A percentile compares a stretch with the other conserved stretches of the same genome.
These are phyloP conservation scores for Achroia grisella DNA, from an alignment of 1,140 invertebrate genomes.

Conservation along the genomic window DNA sequence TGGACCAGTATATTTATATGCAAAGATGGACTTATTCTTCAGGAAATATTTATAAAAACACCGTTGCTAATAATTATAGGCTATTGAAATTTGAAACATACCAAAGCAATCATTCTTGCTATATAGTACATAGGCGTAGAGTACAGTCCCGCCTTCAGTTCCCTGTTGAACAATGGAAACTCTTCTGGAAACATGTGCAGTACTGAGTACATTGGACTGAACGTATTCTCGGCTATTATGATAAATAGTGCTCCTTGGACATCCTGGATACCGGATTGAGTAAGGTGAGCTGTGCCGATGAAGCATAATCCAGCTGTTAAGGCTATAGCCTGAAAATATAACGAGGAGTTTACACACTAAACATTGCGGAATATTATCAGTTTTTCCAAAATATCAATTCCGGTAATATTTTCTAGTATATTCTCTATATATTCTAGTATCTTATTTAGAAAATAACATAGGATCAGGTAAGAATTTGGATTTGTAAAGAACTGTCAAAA, in stretches of 20 bases:
- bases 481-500: too few species aligned
- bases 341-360: too few species aligned
- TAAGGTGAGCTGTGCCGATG: constrained; percentile 77
- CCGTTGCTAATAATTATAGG: too few species aligned
- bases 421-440: too few species aligned
- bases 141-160: constrained; percentile 86
- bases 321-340: constrained; percentile 78
- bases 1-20: too few species aligned
- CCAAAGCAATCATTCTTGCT: constrained; percentile 83
- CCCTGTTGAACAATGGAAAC: constrained; percentile 84
- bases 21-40: too few species aligned
- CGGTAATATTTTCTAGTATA: too few species aligned
- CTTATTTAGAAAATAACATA: too few species aligned
- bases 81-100: constrained; percentile 59
- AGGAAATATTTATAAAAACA: too few species aligned
- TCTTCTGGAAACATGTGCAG: constrained; percentile 85
- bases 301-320: constrained; percentile 87
- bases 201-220: constrained; percentile 89
- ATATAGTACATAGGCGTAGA: constrained; percentile 83
- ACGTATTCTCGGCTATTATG: constrained; percentile 90
- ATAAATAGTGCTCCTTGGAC: constrained; percentile 89
- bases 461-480: too few species aligned
- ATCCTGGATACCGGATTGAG: constrained; percentile 86
- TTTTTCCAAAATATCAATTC: too few species aligned
- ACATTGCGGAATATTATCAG: too few species aligned